These are phyloP conservation scores for Sorex araneus DNA, from an alignment of 2,113 vertebrate species.

Conservation along the genomic window DNA sequence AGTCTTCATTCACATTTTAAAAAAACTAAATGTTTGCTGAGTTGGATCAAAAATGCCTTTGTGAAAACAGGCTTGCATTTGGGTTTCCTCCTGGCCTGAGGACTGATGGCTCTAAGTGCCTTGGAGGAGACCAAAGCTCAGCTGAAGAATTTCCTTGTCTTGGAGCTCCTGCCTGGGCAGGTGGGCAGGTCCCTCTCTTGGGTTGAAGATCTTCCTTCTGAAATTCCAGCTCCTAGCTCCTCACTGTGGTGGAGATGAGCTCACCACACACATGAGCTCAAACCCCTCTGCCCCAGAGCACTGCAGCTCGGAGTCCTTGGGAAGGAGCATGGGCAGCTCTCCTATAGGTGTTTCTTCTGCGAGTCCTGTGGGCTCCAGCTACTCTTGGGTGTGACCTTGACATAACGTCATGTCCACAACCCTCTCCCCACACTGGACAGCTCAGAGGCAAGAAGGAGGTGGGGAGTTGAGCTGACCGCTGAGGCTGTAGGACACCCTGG, in stretches of 20 bases:
- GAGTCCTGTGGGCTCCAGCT: not conserved
- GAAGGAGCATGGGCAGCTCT: no score
- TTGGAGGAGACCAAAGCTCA: not conserved
- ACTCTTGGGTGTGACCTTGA: not conserved
- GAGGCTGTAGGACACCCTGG: no score
- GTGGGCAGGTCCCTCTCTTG: not conserved
- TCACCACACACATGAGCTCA: constrained; percentile 1
- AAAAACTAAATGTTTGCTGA: no score
- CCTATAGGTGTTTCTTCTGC: no score
- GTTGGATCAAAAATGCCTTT: no score
- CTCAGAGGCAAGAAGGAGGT: no score
- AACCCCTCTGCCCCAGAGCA: not conserved
- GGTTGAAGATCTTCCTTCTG: not conserved
- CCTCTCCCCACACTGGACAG: not conserved
- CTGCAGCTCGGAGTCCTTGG: no score
- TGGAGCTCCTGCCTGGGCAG: not conserved
- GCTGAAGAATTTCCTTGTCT: not conserved
- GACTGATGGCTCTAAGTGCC: not conserved
- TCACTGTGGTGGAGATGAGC: no score
- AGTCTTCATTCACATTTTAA: no score
- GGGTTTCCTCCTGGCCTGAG: not conserved
- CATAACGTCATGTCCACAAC: not conserved
- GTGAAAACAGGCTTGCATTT: not conserved
- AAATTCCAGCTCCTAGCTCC: not conserved
- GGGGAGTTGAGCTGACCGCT: no score